phyloP scores from a whole-genome alignment of 23 tunicate species.

The Trididemnum clinides region DNA sequence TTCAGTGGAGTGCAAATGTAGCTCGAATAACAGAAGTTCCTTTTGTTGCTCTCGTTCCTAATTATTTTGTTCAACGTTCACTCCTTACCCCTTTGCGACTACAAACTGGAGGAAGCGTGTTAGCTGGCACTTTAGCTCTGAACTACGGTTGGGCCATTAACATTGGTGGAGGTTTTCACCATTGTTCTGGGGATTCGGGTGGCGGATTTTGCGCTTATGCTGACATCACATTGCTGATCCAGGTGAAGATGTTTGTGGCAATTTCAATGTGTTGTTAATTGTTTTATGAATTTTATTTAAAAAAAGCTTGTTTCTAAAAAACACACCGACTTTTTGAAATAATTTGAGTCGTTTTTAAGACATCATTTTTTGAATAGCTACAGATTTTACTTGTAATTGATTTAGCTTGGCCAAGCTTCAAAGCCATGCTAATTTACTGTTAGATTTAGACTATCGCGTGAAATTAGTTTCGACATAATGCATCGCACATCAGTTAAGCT shows the following conservation, averaged over 20 bases:
- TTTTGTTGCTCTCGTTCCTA: constrained; percentile 81
- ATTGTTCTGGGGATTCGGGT: constrained; percentile 63
- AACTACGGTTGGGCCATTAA: constrained; percentile 85
- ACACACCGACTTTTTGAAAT: no score
- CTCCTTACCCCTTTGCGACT: constrained; percentile 69
- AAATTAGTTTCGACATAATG: no score
- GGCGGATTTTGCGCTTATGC: constrained; percentile 98
- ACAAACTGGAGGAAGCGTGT: constrained; percentile 90
- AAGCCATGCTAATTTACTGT: no score
- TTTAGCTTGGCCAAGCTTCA: no score
- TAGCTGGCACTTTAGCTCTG: constrained; percentile 81
- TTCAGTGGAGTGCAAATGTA: constrained; percentile 79
- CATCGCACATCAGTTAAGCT: no score
- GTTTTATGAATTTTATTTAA: no score
- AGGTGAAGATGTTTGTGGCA: constrained; percentile 42
- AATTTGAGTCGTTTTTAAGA: no score
- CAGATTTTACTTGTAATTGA: no score
- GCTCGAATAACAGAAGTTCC: constrained; percentile 88
- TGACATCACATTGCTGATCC: constrained; percentile 72
- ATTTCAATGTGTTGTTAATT: no score
- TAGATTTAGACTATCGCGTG: no score
- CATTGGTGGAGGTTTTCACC: constrained; percentile 97
- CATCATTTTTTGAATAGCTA: no score
- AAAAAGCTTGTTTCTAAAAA: no score
- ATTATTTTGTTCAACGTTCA: constrained; percentile 75